Conservation (phyloP, 2,113 vertebrate species). For the Eretmochelys imbricata region DNA sequence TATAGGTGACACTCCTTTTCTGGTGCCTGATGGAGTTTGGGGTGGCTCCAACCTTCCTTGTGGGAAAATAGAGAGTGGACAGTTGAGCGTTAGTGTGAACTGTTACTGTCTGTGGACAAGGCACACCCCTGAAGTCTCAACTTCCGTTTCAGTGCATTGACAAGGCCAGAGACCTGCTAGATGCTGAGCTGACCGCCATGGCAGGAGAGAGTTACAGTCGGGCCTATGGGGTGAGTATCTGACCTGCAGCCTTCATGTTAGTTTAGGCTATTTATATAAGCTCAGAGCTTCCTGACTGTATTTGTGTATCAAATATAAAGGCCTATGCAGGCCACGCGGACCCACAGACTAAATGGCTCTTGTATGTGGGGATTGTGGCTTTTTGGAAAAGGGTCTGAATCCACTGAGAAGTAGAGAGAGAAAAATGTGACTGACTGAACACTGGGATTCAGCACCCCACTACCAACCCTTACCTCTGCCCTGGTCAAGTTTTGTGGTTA, state of each 20-base stretch:
- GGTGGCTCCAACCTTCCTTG: not conserved
- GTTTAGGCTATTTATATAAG: not conserved
- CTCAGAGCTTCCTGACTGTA: not conserved
- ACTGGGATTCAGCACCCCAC: not conserved
- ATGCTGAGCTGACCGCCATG: conserved; percentile 97
- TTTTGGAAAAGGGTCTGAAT: not conserved
- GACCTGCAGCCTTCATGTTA: not conserved
- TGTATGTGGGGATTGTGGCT: not conserved
- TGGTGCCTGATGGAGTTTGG: not conserved
- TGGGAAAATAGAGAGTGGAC: not conserved
- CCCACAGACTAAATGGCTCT: not conserved
- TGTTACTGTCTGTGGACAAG: not conserved
- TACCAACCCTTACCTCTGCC: not conserved
- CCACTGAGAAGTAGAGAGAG: not conserved
- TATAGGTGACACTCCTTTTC: not conserved
- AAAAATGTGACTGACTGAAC: not conserved
- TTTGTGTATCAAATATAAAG: not conserved
- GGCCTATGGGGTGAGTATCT: conserved; percentile 91
- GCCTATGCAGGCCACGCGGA: not conserved
- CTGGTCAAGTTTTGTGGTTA: not conserved
- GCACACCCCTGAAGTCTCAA: not conserved
- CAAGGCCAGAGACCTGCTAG: conserved; percentile 96
- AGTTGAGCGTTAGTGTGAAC: not conserved
- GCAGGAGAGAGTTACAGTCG: conserved; percentile 99
- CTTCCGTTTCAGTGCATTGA: conserved; percentile 91